Percentiles rank a stretch among this genome's conserved stretches.
Evolutionary conservation across 92 coral and sea anemone species (phyloP).

Genomic region (Ricordea florida): DNA sequence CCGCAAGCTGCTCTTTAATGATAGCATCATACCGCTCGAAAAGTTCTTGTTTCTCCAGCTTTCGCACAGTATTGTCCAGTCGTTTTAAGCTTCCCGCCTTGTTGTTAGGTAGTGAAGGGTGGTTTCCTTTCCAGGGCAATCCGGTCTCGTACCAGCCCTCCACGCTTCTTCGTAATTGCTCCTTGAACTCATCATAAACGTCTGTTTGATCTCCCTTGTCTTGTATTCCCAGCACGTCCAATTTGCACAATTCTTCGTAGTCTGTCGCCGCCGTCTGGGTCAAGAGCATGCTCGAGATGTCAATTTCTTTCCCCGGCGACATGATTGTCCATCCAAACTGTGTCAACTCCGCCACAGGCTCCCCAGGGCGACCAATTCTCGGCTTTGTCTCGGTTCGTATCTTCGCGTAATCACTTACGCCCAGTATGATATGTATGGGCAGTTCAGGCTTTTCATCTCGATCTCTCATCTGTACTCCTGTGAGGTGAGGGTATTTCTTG

Average conservation of each 20-base stretch:
- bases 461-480: neutral
- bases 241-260: constrained; percentile 7
- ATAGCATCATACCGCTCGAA: constrained; percentile 15
- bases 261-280: constrained; percentile 5
- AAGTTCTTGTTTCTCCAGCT: neutral
- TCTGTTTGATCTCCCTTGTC: constrained; percentile 11
- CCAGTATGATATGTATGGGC: constrained; percentile 11
- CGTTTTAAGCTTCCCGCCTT: constrained; percentile 27
- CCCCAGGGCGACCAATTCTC: constrained; percentile 6
- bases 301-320: constrained; percentile 20
- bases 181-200: constrained; percentile 20
- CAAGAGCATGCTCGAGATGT: neutral
- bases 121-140: constrained; percentile 41
- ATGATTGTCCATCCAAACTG: constrained; percentile 22
- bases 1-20: constrained; percentile 26
- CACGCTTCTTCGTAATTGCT: neutral
- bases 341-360: constrained; percentile 21
- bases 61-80: constrained; percentile 3
- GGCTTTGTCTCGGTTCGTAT: neutral
- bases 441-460: neutral
- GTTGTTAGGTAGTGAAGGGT: constrained; percentile 25
- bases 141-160: constrained; percentile 46
- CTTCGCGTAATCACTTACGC: constrained; percentile 4
- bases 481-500: too few species aligned
- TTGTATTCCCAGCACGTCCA: constrained; percentile 27